A percentile compares a stretch with the other conserved stretches of the same genome.
These are phyloP conservation scores for Chaenodraco wilsoni DNA, from an alignment of 2,797 vertebrate genomes.

Conservation along the genomic window DNA sequence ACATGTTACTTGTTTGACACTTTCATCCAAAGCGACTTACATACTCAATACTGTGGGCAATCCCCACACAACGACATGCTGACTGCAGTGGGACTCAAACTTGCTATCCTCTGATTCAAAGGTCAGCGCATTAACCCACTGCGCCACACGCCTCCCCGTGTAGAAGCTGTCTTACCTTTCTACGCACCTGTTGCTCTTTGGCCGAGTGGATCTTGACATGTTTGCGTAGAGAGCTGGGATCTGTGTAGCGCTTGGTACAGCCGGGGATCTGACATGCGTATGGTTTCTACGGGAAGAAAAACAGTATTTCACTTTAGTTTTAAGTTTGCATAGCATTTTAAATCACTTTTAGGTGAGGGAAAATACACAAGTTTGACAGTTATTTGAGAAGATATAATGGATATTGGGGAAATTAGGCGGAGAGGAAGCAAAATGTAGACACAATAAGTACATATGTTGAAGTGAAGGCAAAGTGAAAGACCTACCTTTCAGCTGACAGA, in stretches of 20 bases:
- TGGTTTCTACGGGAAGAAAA: slow-evolving; percentile 87
- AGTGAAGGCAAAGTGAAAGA: slow-evolving; percentile 70
- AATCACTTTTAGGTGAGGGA: neutral
- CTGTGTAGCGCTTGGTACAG: slow-evolving; percentile 98
- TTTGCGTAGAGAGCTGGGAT: slow-evolving; percentile 98
- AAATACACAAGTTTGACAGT: neutral
- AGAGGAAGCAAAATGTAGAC: slow-evolving; percentile 1
- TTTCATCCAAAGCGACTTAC: too few relatives aligned
- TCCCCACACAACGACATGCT: too few relatives aligned
- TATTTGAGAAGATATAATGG: neutral
- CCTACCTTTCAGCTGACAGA: slow-evolving; percentile 93
- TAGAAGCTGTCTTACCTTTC: slow-evolving; percentile 89
- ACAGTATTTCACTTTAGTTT: slow-evolving; percentile 7
- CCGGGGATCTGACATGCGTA: slow-evolving; percentile 98
- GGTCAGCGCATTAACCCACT: too few relatives aligned
- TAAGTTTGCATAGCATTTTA: neutral
- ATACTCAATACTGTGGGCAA: too few relatives aligned
- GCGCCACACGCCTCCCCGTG: too few relatives aligned
- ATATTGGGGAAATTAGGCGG: neutral
- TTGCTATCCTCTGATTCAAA: too few relatives aligned
- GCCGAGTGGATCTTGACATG: slow-evolving; percentile 98
- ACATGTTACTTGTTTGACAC: too few relatives aligned
- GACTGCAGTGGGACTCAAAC: too few relatives aligned
- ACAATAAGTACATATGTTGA: slow-evolving; percentile 42
- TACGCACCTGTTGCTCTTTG: slow-evolving; percentile 96